Percentiles rank a stretch among this genome's conserved stretches.
phyloP scores from a whole-genome alignment of 1,140 invertebrate species.

The Drosophila malerkotliana region DNA sequence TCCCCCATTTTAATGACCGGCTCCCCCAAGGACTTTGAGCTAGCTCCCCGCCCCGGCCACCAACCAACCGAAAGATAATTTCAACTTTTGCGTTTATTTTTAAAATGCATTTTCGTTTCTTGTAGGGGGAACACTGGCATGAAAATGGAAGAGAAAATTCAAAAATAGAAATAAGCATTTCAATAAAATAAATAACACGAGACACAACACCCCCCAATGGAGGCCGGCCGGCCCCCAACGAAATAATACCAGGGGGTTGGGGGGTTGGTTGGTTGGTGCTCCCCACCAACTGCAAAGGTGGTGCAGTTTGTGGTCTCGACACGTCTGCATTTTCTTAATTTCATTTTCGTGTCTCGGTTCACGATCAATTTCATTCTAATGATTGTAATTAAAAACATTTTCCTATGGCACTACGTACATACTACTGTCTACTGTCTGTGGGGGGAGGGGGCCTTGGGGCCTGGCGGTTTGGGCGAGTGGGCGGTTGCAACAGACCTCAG shows the following conservation, averaged over 20 bases:
- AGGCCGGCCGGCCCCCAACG: background rate
- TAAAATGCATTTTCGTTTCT: conserved; percentile 50
- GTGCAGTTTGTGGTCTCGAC: conserved; percentile 27
- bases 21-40: conserved; percentile 37
- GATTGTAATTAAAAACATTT: conserved; percentile 79
- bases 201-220: conserved; percentile 13
- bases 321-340: conserved; percentile 65
- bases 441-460: background rate
- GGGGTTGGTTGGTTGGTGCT: background rate
- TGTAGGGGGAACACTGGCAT: background rate
- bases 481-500: conserved; percentile 41
- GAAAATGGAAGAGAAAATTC: conserved; percentile 24
- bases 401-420: conserved; percentile 1
- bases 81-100: conserved; percentile 61
- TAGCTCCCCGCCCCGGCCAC: conserved; percentile 36
- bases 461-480: conserved; percentile 1
- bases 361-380: conserved; percentile 79
- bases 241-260: background rate
- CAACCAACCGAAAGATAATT: conserved; percentile 56
- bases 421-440: background rate
- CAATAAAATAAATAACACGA: conserved; percentile 64
- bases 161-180: conserved; percentile 59
- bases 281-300: conserved; percentile 14
- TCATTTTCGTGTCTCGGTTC: conserved; percentile 75
- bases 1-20: conserved; percentile 9